Base-by-base conservation (phyloP, 2,888 invertebrate species). In the Philaethria dido region DNA sequence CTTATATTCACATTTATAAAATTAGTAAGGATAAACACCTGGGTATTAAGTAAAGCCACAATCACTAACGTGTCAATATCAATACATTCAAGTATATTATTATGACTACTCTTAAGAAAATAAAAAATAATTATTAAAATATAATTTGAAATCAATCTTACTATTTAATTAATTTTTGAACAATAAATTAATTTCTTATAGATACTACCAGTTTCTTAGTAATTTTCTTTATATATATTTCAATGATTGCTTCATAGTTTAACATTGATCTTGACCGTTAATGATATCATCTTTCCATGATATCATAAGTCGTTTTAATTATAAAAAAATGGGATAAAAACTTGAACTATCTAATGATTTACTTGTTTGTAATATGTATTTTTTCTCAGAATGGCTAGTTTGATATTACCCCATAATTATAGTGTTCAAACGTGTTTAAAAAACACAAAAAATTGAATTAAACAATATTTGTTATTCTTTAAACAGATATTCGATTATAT, bases 231-330 rank as follows among this genome's bases (percentile, higher is more conserved):
- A 36, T 2, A 55, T 36, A 22, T 39, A 61, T 50, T 13, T 50
- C 9, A 36, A 39, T 61, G 45, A 47, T 48, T 39, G n/a, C 6
- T 18, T 14, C 5, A n/a, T 22, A 39, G 14, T 22, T 39, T n/a
- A 20, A 20, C 39, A 39, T 55, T 55, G 39, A 39, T 14, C 55
- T 55, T 39, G 55, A 39, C 39, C 55, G 39, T 55, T 11, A 39
- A 39, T 55, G 55, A 55, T 14, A 55, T 55, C 20, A 55, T 55
- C 55, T 39, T 55, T 39, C 36, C 3, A 55, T 55, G 55, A 55
- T 20, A 39, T 55, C 55, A 55, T 55, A 39, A 50, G 50, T 29
- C 29, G 50, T 50, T 50, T 50, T 25, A 50, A 50, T 25, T n/a
- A 50, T 9, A 50, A 50, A 50, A 29, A 50, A n/a, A 1, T 50